phyloP scores from a whole-genome alignment of 2,888 invertebrate genomes.

The Teleiodes luculella region DNA sequence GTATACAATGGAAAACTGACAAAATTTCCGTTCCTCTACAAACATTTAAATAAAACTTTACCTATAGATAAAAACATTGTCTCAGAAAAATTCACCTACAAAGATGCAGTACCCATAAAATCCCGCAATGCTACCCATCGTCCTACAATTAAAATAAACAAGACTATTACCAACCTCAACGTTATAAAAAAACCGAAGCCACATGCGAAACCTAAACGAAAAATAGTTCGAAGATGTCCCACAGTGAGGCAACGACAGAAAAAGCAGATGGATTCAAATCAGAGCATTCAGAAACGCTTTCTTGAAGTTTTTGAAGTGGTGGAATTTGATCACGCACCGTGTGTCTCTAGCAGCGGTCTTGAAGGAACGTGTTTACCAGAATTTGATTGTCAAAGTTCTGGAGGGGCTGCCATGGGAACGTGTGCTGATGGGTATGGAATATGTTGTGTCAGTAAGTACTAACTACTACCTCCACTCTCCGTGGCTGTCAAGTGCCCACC shows the following conservation, averaged over 20 bases:
- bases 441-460: conserved; percentile 85
- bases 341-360: conserved; percentile 76
- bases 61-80: conserved; percentile 19
- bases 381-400: conserved; percentile 80
- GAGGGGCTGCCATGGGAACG: conserved; percentile 81
- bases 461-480: too few species aligned
- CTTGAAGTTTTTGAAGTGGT: conserved; percentile 85
- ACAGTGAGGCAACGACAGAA: conserved; percentile 22
- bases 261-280: conserved; percentile 25
- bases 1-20: neutral
- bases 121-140: conserved; percentile 11
- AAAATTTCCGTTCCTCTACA: neutral
- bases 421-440: conserved; percentile 87
- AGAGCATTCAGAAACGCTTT: conserved; percentile 54
- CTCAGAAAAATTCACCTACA: neutral
- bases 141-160: conserved; percentile 24
- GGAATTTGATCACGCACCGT: conserved; percentile 82
- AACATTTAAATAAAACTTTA: conserved; percentile 8
- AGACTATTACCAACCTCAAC: conserved; percentile 35
- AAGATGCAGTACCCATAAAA: neutral
- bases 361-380: conserved; percentile 85
- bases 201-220: conserved; percentile 29
- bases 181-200: conserved; percentile 23
- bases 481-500: too few species aligned
- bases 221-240: conserved; percentile 39